These are phyloP conservation scores for Cephus pulcher DNA, from an alignment of 2,888 invertebrate genomes.

Conservation along the genomic window DNA sequence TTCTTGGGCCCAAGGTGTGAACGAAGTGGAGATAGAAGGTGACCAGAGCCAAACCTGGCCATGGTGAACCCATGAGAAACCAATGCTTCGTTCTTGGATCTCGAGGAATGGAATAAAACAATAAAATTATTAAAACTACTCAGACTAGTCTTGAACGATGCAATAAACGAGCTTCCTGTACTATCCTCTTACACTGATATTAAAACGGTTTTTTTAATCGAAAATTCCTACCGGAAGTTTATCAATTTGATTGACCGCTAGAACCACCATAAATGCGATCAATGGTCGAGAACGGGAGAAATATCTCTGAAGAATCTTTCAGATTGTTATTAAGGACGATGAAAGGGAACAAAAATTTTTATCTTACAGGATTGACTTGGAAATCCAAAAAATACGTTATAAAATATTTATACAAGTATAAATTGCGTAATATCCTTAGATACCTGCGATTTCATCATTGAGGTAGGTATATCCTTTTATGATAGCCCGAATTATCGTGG, in stretches of 20 bases:
- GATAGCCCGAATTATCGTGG: conserved; percentile 44
- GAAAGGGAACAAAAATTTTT: not conserved
- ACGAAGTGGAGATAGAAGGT: conserved; percentile 78
- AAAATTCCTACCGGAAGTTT: not conserved
- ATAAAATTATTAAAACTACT: not conserved
- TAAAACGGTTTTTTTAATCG: not conserved
- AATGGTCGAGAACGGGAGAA: not conserved
- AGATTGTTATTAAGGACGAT: not conserved
- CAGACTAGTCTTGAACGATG: not conserved
- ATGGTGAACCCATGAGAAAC: conserved; percentile 76
- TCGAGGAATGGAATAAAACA: conserved; percentile 56
- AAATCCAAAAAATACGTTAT: not conserved
- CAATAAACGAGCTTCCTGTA: not conserved
- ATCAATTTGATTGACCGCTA: not conserved
- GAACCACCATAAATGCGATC: not conserved
- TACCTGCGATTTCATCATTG: conserved; percentile 58
- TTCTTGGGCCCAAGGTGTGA: conserved; percentile 76
- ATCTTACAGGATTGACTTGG: too few relatives aligned
- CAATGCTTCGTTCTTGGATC: conserved; percentile 76
- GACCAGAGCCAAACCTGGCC: conserved; percentile 70
- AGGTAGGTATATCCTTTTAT: conserved; percentile 44
- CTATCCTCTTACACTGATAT: not conserved
- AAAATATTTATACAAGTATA: not conserved
- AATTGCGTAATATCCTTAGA: not conserved
- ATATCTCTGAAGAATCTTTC: not conserved